phyloP scores from a whole-genome alignment of 2,797 vertebrate species.

The Sebastolobus alascanus region DNA sequence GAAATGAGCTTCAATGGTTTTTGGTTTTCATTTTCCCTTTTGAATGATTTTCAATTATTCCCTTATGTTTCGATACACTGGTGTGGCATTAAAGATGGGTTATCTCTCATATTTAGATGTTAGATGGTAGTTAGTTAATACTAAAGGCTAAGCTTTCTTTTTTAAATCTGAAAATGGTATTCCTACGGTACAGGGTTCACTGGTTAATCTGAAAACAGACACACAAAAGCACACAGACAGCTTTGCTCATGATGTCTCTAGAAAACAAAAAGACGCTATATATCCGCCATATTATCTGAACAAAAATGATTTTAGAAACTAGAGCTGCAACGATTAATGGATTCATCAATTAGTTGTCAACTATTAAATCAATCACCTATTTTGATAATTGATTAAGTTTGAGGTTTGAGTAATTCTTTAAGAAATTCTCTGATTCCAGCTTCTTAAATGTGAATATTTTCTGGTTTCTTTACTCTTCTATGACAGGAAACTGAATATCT shows the following conservation, averaged over 20 bases:
- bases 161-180: background rate
- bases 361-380: too few relatives aligned
- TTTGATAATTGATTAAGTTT: too few relatives aligned
- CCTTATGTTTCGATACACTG: background rate
- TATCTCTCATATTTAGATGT: background rate
- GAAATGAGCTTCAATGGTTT: background rate
- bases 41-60: background rate
- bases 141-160: background rate
- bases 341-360: too few relatives aligned
- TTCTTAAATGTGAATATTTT: too few relatives aligned
- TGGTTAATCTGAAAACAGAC: constrained; percentile 2
- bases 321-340: too few relatives aligned
- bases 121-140: constrained; percentile 9
- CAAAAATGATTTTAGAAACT: background rate
- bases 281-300: background rate
- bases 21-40: too few relatives aligned
- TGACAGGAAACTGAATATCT: too few relatives aligned
- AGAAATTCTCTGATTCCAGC: too few relatives aligned
- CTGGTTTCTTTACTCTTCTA: too few relatives aligned
- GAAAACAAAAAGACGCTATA: background rate
- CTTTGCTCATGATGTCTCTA: background rate
- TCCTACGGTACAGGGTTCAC: background rate
- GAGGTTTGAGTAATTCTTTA: too few relatives aligned
- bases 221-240: background rate
- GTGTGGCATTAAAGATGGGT: constrained; percentile 20